Conservation (phyloP, 2,797 vertebrate species). For the Telmatherina bonti region DNA sequence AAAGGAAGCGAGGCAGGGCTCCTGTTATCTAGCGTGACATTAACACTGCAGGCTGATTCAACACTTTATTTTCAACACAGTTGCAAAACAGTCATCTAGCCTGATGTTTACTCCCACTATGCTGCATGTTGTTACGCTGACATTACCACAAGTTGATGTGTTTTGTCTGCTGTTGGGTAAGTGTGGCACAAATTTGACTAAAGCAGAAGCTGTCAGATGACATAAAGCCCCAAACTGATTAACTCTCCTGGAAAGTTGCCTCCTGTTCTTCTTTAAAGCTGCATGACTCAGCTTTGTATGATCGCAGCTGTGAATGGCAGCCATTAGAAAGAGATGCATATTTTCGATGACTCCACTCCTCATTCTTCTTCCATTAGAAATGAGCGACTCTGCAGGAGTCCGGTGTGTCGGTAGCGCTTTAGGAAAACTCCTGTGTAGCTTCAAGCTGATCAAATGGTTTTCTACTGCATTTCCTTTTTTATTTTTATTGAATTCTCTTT, state of each 20-base stretch:
- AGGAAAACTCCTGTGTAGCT: too few species aligned
- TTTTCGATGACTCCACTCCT: neutral
- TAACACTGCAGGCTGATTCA: constrained; percentile 17
- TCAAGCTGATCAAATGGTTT: too few species aligned
- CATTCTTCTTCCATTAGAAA: neutral
- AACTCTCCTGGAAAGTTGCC: constrained; percentile 1
- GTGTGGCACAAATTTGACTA: constrained; percentile 9
- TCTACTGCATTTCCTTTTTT: too few species aligned
- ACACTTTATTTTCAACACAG: constrained; percentile 19
- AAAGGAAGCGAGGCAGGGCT: constrained; percentile 17
- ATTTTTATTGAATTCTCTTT: too few species aligned
- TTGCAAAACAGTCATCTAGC: constrained; percentile 21
- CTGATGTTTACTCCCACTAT: constrained; percentile 17
- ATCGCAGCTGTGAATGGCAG: constrained; percentile 1
- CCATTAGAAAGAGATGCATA: neutral
- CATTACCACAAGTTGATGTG: neutral
- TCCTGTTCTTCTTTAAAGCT: constrained; percentile 14
- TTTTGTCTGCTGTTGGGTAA: constrained; percentile 10
- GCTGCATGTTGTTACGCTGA: neutral
- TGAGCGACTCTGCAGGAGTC: neutral
- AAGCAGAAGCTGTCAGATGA: constrained; percentile 18
- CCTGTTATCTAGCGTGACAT: constrained; percentile 25
- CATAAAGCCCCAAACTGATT: constrained; percentile 17
- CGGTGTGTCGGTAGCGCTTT: neutral
- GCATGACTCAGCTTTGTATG: neutral